Evolutionary conservation across 2,113 vertebrate species (phyloP).

Genomic region (human): DNA sequence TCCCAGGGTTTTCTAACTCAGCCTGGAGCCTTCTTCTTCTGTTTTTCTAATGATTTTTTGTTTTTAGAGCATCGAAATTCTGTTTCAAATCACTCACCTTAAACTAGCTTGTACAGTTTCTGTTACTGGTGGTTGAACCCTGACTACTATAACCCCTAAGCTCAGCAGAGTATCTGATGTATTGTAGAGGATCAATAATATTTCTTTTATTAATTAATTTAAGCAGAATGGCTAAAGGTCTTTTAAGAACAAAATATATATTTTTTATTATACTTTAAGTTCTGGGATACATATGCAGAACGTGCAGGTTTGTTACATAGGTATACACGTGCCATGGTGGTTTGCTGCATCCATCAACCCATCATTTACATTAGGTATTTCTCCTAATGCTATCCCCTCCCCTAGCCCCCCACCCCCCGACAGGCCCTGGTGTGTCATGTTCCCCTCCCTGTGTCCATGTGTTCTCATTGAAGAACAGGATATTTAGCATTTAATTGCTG

Average conservation of each 20-base stretch:
- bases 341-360: no score
- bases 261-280: no score
- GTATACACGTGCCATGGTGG: no score
- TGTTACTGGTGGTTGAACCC: neutral
- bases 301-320: no score
- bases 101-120: neutral
- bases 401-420: no score
- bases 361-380: no score
- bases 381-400: no score
- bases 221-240: neutral
- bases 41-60: neutral
- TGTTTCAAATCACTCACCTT: slow-evolving; percentile 10
- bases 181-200: neutral
- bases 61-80: neutral
- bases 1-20: neutral
- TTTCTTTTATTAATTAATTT: neutral
- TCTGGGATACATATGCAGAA: no score
- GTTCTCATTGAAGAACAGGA: neutral
- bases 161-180: neutral
- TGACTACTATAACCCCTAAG: neutral
- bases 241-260: neutral
- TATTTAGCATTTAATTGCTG: slow-evolving; percentile 21
- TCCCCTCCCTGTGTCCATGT: no score
- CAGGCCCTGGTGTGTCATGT: no score
- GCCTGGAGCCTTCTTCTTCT: neutral